A percentile compares a stretch with the other conserved stretches of the same genome.
Evolutionary conservation across 2,113 vertebrate genomes (phyloP).

Genomic region (Lipophrys pholis): DNA sequence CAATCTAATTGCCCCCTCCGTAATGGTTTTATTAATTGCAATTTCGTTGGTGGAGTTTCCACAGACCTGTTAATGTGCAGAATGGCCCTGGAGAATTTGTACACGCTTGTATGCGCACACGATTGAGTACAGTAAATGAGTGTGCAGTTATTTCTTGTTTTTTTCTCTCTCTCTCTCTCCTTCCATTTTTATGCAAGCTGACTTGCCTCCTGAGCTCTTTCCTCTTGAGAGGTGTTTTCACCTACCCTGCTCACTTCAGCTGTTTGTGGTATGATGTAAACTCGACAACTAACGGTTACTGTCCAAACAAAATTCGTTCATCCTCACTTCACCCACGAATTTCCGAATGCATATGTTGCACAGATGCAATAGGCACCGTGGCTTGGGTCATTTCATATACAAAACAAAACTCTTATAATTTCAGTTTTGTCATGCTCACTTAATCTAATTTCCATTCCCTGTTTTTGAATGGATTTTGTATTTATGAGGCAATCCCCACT

Average conservation of each 20-base stretch:
- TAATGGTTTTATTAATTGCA: slow-evolving; percentile 67
- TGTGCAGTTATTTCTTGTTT: background rate
- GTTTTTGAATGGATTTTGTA: too few species aligned
- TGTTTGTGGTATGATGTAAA: slow-evolving; percentile 41
- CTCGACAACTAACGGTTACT: slow-evolving; percentile 18
- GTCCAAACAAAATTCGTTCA: background rate
- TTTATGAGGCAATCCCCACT: too few species aligned
- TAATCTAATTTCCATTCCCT: too few species aligned
- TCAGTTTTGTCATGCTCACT: too few species aligned
- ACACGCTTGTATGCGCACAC: background rate
- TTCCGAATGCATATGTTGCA: slow-evolving; percentile 10
- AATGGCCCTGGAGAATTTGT: slow-evolving; percentile 19
- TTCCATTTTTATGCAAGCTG: slow-evolving; percentile 6
- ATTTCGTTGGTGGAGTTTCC: slow-evolving; percentile 41
- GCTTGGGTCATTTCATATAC: slow-evolving; percentile 4
- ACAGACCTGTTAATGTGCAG: slow-evolving; percentile 39
- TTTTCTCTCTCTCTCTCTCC: slow-evolving; percentile 5
- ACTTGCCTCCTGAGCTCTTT: slow-evolving; percentile 39
- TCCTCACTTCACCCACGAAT: background rate
- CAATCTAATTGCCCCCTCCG: slow-evolving; percentile 24
- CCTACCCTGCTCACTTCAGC: slow-evolving; percentile 19
- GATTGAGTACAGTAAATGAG: background rate
- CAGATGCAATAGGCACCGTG: background rate
- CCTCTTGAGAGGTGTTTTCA: slow-evolving; percentile 31
- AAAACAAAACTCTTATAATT: too few species aligned